Evolutionary conservation across 2,113 vertebrate genomes (phyloP), one percentile per base, ranked within the genome.

Genomic region (Danionella cerebrum): DNA sequence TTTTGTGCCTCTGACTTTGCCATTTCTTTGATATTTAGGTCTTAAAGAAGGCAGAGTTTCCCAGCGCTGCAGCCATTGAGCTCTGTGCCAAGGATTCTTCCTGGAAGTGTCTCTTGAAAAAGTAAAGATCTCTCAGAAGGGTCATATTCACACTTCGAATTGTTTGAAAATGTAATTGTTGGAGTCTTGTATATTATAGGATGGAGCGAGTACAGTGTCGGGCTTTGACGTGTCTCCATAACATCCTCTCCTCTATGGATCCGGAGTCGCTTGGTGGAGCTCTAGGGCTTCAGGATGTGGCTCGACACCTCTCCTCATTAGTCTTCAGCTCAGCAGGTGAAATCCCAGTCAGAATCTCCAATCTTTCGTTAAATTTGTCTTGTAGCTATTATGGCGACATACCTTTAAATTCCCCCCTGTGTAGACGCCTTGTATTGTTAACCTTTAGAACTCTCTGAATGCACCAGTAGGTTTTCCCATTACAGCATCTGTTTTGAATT

Each of bases 201-300:
- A 88, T 99, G 86, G 87, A 83, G 42, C 85, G 87, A 0, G 82
- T 99, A 5, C 96, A 98, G 77, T 94, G 89, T 25, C 87, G 96
- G 71, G 96, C 96, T 2, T 85, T 99, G 58, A 91, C 91, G 0
- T 97, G 95, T 72, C 91, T 99, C 33, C 93, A 99, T 36, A 98
- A 90, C 72, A 91, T 99, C 31, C 82, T 98, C 66, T 89, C 92
- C 66, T 83, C 89, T 57, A 90, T 97, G 78, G 94, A 96, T 0
- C 69, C 87, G n/a, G 92, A 95, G 68, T 87, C 86, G 54, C 88
- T 98, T 35, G 96, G 96, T 24, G 96, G 94, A 51, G 71, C 82
- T 4, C 65, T 83, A 1, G 90, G 87, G 24, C 88, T 99, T n/a
- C 94, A 97, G 79, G 83, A 71, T 0, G 89, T 94, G n/a, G 91